Evolutionary conservation across 2,797 vertebrate species (phyloP).

Genomic region (Chaetodon trifasciatus): DNA sequence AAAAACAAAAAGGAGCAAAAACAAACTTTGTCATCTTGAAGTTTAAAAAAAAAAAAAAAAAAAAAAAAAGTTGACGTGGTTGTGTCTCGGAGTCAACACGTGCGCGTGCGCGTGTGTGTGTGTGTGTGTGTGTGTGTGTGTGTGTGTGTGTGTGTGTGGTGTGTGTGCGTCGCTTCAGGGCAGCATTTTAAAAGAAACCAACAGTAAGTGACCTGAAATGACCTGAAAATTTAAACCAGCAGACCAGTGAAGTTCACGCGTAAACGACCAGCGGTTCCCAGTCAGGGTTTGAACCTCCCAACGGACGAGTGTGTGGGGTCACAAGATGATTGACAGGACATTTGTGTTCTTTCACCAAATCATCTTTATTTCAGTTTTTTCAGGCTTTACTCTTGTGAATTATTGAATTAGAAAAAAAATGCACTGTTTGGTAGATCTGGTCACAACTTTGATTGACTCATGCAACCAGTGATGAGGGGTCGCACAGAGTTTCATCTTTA

Average conservation of each 20-base stretch:
- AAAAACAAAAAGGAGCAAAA: not conserved
- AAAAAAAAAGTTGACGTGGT: not conserved
- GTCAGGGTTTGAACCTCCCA: too few species aligned
- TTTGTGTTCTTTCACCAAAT: not conserved
- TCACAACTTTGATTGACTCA: not conserved
- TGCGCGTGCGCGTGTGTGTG: conserved; percentile 11
- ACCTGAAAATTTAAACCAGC: not conserved
- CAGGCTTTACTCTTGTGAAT: not conserved
- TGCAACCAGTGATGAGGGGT: not conserved
- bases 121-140: conserved; percentile 10
- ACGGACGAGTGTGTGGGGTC: too few species aligned
- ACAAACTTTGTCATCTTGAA: too few species aligned
- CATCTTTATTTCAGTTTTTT: too few species aligned
- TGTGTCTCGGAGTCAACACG: not conserved
- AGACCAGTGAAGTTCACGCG: not conserved
- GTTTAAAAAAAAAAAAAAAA: not conserved
- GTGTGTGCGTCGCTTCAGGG: not conserved
- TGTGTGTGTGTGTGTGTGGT: conserved; percentile 15
- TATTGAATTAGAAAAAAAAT: not conserved
- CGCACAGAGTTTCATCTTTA: too few species aligned
- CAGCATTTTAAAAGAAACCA: not conserved
- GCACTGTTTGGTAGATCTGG: not conserved
- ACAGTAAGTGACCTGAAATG: not conserved
- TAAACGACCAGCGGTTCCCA: not conserved
- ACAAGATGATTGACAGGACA: not conserved